These are phyloP conservation scores for Hydrozoanthus tunicans DNA, from an alignment of 64 coral and sea anemone genomes.

Conservation along the genomic window DNA sequence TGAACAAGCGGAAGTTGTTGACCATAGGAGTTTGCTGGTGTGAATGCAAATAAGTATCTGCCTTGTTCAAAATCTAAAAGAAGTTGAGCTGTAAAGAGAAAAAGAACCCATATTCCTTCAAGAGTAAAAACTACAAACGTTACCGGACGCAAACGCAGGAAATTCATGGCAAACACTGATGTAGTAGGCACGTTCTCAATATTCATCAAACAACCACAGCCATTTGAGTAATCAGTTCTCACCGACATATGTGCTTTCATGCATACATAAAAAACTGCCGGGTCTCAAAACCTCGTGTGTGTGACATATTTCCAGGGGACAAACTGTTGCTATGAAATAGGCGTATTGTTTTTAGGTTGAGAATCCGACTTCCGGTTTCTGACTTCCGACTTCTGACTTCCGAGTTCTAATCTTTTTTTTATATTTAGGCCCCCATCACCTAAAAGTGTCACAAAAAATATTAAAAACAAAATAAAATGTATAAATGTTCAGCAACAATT, in stretches of 20 bases:
- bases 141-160: background rate
- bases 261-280: background rate
- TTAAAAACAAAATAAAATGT: no score
- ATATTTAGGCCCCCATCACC: no score
- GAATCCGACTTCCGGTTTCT: background rate
- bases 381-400: no score
- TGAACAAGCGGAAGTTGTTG: background rate
- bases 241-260: no score
- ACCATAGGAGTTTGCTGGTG: background rate
- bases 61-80: slow-evolving; percentile 49
- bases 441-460: no score
- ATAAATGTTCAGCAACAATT: no score
- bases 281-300: slow-evolving; percentile 15
- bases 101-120: slow-evolving; percentile 26
- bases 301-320: background rate
- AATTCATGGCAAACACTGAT: background rate
- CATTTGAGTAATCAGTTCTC: background rate
- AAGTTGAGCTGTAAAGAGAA: slow-evolving; percentile 50
- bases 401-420: no score
- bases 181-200: background rate
- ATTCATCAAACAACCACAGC: background rate
- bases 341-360: background rate
- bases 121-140: slow-evolving; percentile 3
- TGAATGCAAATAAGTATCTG: slow-evolving; percentile 1
- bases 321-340: slow-evolving; percentile 28